Evolutionary conservation across 2,113 vertebrate species (phyloP), one percentile per base, ranked within the genome.

Genomic region (Podarcis raffonei): DNA sequence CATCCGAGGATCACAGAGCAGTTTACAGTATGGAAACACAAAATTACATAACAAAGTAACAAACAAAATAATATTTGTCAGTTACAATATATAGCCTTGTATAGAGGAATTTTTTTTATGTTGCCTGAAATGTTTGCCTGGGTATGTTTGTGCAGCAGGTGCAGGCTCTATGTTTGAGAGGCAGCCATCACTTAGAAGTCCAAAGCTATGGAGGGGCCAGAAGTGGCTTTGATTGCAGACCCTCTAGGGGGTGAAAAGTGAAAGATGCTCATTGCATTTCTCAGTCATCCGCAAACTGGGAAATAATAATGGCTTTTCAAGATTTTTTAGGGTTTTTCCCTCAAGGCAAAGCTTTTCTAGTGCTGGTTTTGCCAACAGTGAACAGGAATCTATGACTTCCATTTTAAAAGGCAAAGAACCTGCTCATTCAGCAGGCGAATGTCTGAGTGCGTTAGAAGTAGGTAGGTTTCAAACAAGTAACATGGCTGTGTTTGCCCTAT

Each of bases 81-180:
- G 90, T 91, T 78, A 25, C 83, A 42, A 18, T 85, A 90, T 13
- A 48, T 22, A 0, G 82, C 83, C 59, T 83, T 88, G 59, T 89
- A 48, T 39, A 20, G 80, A 78, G 65, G 53, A 84, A 85, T 53
- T 78, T 9, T 83, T 89, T 85, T 35, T 39, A 39, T 68, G 30
- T 81, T 37, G 65, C 1, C 35, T 93, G 15, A 91, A 91, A 93
- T 91, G 92, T 93, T 91, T 62, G 59, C 25, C 0, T 22, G 4
- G 18, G 30, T 1, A 48, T 48, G 89, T 84, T 88, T 75, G 88
- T 93, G 83, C 35, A 89, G 90, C 42, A 48, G 42, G 42, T 13
- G 1, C 82, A 1, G 37, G n/a, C 27, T 42, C 27, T 48, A 15
- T 65, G 39, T 5, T 4, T 53, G 12, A 37, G 32, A 59, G 75